These are phyloP conservation scores for Brachionus asplanchnoidis DNA, from an alignment of 1,140 invertebrate species.

Conservation along the genomic window DNA sequence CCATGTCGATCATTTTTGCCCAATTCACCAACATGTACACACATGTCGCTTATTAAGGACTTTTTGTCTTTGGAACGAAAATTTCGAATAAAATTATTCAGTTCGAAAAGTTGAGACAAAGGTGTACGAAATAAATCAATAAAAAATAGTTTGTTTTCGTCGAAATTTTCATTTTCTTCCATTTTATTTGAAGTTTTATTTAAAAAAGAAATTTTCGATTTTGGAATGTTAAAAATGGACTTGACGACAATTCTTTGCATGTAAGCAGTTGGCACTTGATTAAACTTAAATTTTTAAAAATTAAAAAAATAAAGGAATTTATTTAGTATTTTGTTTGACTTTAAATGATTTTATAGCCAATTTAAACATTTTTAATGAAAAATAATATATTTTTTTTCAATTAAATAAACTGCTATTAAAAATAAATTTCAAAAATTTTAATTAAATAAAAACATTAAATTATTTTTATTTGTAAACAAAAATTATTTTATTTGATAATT, in stretches of 20 bases:
- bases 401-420: too few species aligned
- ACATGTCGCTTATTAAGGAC: conserved; percentile 5
- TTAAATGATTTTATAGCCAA: too few species aligned
- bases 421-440: too few species aligned
- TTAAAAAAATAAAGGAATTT: too few species aligned
- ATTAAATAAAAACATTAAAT: too few species aligned
- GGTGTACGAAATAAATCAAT: conserved; percentile 17
- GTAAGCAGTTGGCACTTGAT: conserved; percentile 21
- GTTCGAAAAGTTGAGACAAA: not conserved
- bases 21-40: not conserved
- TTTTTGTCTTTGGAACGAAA: not conserved
- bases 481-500: too few species aligned
- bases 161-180: not conserved
- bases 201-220: not conserved
- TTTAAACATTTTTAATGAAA: too few species aligned
- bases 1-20: not conserved
- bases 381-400: too few species aligned
- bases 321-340: too few species aligned
- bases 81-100: conserved; percentile 30
- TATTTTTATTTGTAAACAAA: too few species aligned
- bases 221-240: not conserved
- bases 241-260: conserved; percentile 40
- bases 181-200: not conserved
- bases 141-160: conserved; percentile 15
- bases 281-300: conserved; percentile 20